Evolutionary conservation across 1,140 invertebrate genomes (phyloP).

Genomic region (Thrips palmi): DNA sequence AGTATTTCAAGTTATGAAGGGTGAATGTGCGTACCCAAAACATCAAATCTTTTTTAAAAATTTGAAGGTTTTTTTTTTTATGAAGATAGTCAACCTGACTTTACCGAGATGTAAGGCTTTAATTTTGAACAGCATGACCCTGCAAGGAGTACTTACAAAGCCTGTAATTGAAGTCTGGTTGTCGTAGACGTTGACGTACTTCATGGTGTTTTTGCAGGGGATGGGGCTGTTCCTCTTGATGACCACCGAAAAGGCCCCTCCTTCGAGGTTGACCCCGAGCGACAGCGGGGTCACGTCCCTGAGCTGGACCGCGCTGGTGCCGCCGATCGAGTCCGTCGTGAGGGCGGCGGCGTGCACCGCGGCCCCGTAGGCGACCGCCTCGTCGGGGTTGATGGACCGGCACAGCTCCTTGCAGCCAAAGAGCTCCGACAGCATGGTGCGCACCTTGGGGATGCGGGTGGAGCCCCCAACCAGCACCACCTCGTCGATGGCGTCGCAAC

Average conservation of each 20-base stretch:
- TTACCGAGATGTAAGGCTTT: no score
- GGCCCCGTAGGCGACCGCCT: conserved; percentile 44
- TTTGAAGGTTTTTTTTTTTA: no score
- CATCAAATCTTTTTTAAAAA: no score
- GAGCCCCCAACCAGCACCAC: conserved; percentile 65
- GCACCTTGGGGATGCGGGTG: conserved; percentile 47
- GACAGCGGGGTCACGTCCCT: conserved; percentile 34
- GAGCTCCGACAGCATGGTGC: conserved; percentile 34
- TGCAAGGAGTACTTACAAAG: no score
- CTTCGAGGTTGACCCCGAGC: conserved; percentile 34
- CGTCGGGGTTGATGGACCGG: conserved; percentile 47
- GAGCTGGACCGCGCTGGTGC: conserved; percentile 33
- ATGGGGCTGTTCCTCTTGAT: conserved; percentile 33
- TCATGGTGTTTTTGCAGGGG: conserved; percentile 30
- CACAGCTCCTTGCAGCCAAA: conserved; percentile 40
- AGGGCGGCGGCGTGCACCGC: conserved; percentile 44
- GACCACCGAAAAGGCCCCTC: conserved; percentile 34
- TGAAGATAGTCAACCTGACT: no score
- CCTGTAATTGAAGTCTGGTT: conserved; percentile 58
- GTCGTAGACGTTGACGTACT: conserved; percentile 32
- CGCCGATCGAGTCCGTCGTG: conserved; percentile 31
- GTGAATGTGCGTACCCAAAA: no score
- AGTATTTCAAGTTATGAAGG: no score
- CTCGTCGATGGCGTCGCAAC: conserved; percentile 50
- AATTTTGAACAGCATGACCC: no score